Evolutionary conservation across 2,113 vertebrate species (phyloP).

Genomic region (Cinclus cinclus): DNA sequence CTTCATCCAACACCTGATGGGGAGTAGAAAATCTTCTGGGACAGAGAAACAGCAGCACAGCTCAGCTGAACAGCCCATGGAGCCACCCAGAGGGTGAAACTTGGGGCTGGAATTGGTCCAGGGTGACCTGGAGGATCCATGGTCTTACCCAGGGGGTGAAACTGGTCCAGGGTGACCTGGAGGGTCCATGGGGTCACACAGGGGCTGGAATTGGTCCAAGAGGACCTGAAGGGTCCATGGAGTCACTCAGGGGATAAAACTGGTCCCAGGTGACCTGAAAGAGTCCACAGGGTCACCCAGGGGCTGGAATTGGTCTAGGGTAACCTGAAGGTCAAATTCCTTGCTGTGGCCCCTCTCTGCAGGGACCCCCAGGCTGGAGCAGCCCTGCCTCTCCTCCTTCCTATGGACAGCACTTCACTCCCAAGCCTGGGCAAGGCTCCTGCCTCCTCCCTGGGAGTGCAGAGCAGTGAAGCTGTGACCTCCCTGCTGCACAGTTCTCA

Average conservation of each 20-base stretch:
- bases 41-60: background rate
- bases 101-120: background rate
- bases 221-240: background rate
- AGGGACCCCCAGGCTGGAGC: background rate
- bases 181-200: background rate
- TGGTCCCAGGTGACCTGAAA: background rate
- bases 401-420: background rate
- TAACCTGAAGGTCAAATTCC: background rate
- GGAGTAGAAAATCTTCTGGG: background rate
- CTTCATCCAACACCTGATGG: fast-evolving
- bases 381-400: background rate
- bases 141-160: too few relatives aligned
- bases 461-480: background rate
- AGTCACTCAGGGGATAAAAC: background rate
- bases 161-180: background rate
- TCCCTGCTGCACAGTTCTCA: background rate
- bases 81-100: background rate
- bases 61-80: background rate
- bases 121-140: background rate
- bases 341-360: background rate
- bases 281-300: background rate
- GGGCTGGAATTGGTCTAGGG: background rate
- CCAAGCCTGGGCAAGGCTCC: background rate
- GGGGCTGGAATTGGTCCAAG: background rate
- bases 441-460: background rate